A percentile compares a stretch with the other conserved stretches of the same genome.
Conservation (phyloP, 2,888 invertebrate species). For the Metallyticus violacea region DNA sequence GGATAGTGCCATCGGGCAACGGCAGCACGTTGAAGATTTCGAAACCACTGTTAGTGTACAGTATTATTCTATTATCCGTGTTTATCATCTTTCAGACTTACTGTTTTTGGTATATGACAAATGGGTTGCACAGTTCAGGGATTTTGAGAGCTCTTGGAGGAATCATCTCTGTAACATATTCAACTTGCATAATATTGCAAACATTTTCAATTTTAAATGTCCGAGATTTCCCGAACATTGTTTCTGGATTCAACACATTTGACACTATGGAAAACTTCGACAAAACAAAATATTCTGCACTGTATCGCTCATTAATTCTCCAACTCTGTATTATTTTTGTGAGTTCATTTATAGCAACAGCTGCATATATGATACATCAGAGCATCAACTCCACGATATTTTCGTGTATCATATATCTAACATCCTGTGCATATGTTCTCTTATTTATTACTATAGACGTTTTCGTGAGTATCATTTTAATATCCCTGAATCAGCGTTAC, state of each 20-base stretch:
- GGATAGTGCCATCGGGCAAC: too few species aligned
- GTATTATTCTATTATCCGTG: too few species aligned
- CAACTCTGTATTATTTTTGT: background rate
- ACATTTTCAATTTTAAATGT: background rate
- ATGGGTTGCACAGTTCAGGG: background rate
- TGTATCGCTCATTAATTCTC: background rate
- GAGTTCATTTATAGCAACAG: too few species aligned
- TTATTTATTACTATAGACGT: background rate
- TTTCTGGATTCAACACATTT: background rate
- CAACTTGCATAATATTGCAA: background rate
- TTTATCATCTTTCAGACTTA: background rate
- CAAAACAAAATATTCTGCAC: background rate
- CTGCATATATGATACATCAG: too few species aligned
- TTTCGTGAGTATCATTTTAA: background rate
- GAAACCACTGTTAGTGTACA: too few species aligned
- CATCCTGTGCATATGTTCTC: background rate
- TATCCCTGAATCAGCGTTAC: background rate
- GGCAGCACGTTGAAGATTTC: too few species aligned
- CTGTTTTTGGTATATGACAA: background rate
- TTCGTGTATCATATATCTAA: too few species aligned
- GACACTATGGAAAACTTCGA: background rate
- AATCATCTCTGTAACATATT: background rate
- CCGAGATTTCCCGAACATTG: background rate
- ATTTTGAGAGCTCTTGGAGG: background rate
- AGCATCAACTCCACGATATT: too few species aligned